Evolutionary conservation across 2,113 vertebrate genomes (phyloP).

Genomic region (Meriones unguiculatus): DNA sequence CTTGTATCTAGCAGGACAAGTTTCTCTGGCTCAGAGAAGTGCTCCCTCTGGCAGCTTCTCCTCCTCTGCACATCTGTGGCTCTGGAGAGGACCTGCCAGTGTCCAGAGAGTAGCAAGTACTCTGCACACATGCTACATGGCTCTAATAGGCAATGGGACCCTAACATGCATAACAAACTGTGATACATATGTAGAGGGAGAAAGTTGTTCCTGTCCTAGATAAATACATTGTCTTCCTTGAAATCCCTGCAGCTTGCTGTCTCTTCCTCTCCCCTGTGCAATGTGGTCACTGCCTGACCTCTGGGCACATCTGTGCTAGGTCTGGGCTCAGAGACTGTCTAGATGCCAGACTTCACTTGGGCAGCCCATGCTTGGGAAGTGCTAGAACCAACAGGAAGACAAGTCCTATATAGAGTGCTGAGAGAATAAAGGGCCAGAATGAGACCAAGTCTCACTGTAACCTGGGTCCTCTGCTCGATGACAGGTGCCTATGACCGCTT

Average conservation of each 20-base stretch:
- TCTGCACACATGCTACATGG: not conserved
- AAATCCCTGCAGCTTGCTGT: constrained; percentile 31
- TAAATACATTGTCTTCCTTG: not conserved
- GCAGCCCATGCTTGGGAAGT: not conserved
- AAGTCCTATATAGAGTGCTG: not conserved
- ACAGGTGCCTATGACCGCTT: constrained; percentile 88
- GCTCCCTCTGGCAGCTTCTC: not conserved
- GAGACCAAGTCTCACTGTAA: not conserved
- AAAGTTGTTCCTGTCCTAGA: constrained; percentile 23
- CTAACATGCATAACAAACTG: not conserved
- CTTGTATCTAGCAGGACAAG: not conserved
- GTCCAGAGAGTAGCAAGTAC: not conserved
- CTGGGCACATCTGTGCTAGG: not conserved
- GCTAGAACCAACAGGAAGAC: not conserved
- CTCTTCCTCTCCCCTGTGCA: not conserved
- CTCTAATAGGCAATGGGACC: not conserved
- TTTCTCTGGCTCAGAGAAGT: not conserved
- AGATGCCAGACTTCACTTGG: not conserved
- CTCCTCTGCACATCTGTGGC: not conserved
- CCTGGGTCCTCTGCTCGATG: not conserved
- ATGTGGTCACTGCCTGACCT: not conserved
- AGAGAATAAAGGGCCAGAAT: not conserved
- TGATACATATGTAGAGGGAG: not conserved
- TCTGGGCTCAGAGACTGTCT: not conserved
- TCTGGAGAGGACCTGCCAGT: not conserved